Evolutionary conservation across 1,140 invertebrate genomes (phyloP).

Genomic region (Hylaeus anthracinus): DNA sequence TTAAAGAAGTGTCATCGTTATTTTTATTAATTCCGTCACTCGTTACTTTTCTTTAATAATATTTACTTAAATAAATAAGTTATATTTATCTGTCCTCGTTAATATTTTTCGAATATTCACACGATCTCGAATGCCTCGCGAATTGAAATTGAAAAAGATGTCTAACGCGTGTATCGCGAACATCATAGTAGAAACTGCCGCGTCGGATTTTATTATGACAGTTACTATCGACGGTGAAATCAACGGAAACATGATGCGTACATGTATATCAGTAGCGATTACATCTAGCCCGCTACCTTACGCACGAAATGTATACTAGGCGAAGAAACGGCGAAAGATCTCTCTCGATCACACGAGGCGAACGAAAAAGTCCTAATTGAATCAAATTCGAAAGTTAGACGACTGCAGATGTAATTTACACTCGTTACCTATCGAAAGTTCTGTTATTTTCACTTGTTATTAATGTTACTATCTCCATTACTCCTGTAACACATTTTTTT

Average conservation of each 20-base stretch:
- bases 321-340: background rate
- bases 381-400: background rate
- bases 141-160: too few relatives aligned
- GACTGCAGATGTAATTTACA: background rate
- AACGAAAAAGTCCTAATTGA: background rate
- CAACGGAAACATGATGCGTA: constrained; percentile 19
- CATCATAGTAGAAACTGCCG: background rate
- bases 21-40: too few relatives aligned
- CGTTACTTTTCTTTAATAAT: too few relatives aligned
- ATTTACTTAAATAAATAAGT: too few relatives aligned
- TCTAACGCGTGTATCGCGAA: too few relatives aligned
- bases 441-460: background rate
- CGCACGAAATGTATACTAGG: constrained; percentile 2
- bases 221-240: constrained; percentile 28
- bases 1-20: too few relatives aligned
- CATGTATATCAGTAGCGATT: constrained; percentile 13
- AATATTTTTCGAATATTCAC: too few relatives aligned
- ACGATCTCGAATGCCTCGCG: too few relatives aligned
- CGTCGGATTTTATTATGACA: background rate
- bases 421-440: background rate
- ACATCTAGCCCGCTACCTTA: constrained; percentile 2
- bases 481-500: too few relatives aligned
- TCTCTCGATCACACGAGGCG: background rate
- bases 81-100: too few relatives aligned
- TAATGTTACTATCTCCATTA: background rate